These are phyloP conservation scores for Peromyscus leucopus DNA, from an alignment of 2,113 vertebrate species.

Conservation along the genomic window DNA sequence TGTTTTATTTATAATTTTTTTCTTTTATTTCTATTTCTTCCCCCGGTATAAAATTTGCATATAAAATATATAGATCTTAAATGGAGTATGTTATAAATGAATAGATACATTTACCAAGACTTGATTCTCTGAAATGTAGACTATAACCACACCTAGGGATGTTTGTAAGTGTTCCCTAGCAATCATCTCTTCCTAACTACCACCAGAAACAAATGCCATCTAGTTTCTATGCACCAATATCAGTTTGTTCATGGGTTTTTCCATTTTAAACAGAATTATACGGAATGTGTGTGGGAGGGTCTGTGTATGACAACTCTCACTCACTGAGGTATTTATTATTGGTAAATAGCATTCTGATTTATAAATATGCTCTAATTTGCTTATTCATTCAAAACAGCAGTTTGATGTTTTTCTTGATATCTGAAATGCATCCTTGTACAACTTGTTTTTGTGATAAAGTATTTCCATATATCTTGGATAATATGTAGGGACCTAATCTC, in stretches of 20 bases:
- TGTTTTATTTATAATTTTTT: not conserved
- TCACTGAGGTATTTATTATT: not conserved
- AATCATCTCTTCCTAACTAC: not conserved
- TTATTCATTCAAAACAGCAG: not conserved
- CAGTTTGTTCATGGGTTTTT: not conserved
- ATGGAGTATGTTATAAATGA: not conserved
- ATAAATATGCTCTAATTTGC: slow-evolving; percentile 1
- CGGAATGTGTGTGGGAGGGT: not conserved
- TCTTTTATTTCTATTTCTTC: not conserved
- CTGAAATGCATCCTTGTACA: not conserved
- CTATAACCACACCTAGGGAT: not conserved
- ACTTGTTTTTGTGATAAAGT: not conserved
- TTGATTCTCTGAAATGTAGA: not conserved
- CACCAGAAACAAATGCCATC: not conserved
- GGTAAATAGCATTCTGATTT: not conserved
- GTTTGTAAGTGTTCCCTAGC: not conserved
- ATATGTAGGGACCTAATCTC: not conserved
- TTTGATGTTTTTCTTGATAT: not conserved
- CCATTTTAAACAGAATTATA: not conserved
- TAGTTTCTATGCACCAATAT: not conserved
- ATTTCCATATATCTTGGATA: slow-evolving; percentile 10
- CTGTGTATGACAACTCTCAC: not conserved
- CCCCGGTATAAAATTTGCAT: not conserved
- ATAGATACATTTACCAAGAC: not conserved
- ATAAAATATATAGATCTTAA: not conserved